Base-by-base conservation (phyloP, 2,888 invertebrate genomes). In the Macaria notata region DNA sequence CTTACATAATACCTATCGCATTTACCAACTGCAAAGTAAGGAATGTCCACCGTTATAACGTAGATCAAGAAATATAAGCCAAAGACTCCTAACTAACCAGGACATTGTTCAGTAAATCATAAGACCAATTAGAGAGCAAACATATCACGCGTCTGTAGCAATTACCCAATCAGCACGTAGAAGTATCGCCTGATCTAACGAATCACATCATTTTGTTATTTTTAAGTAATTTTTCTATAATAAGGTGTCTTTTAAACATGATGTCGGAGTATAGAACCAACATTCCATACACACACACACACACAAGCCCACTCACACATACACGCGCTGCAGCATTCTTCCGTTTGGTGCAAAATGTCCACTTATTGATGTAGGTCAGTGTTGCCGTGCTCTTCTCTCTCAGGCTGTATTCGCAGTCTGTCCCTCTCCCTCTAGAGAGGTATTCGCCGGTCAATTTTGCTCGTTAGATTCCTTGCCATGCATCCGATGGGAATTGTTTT, bases 351-450 rank as follows among this genome's bases (percentile, higher is more conserved):
- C 79, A 68, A 76, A 82, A 78, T 81, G 79, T 81, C 81, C 82
- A 83, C 76, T 80, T 81, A 82, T 86, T 88, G 88, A 88, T 88
- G 88, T 88, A 88, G 88, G 87, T 88, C 88, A 88, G 75, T 75
- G 65, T 64, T 60, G 62, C 70, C 62, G 66, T 64, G 65, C 72
- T 72, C 59, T 58, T 84, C 68, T 60, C 71, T 62, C 79, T n/a
- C 50, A 53, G 49, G 36, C 44, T 4, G 8, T 4, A 31, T 5
- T 9, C 9, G 61, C 56, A 52, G 31, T 56, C 49, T 43, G 54
- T 79, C 79, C 55, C 74, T 4, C 62, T 83, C 72, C 56, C 53
- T 60, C 70, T 63, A 62, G 62, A 67, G 64, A 69, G 76, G 80
- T 80, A 80, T 81, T 78, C 81, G 81, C 82, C 73, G 79, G 80